Evolutionary conservation across 2,888 invertebrate genomes (phyloP).

Genomic region (Cheilosia pagana): DNA sequence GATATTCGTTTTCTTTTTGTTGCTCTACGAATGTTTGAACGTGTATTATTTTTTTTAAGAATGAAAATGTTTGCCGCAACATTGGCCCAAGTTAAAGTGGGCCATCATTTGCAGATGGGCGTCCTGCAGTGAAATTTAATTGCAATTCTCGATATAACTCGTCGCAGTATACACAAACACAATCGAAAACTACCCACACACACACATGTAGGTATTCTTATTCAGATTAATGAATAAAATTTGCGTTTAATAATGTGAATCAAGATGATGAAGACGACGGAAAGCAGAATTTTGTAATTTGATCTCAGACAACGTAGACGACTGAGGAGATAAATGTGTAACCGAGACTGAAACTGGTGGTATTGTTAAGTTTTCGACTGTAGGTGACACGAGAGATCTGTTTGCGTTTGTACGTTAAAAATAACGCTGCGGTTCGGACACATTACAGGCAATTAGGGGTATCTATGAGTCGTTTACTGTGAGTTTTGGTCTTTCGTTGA

Average conservation of each 20-base stretch:
- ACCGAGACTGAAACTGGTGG: conserved; percentile 36
- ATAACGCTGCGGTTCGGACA: conserved; percentile 2
- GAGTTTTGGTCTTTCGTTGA: too few relatives aligned
- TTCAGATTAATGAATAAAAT: conserved; percentile 67
- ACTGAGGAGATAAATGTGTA: conserved; percentile 40
- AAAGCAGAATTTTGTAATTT: conserved; percentile 59
- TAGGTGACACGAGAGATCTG: conserved; percentile 54
- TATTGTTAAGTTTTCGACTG: conserved; percentile 56
- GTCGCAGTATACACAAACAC: conserved; percentile 8
- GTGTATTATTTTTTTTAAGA: conserved; percentile 30
- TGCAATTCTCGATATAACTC: conserved; percentile 63
- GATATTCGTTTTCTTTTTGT: conserved; percentile 17
- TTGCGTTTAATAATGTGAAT: conserved; percentile 64
- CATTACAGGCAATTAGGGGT: conserved; percentile 8
- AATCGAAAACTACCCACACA: conserved; percentile 31
- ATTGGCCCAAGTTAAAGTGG: conserved; percentile 71
- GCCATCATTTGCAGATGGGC: conserved; percentile 74
- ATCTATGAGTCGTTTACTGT: background rate
- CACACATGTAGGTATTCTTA: conserved; percentile 9
- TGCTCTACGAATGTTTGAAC: background rate
- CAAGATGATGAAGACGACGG: conserved; percentile 46
- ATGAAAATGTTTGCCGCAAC: conserved; percentile 66
- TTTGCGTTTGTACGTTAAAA: conserved; percentile 31
- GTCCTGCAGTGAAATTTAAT: conserved; percentile 74
- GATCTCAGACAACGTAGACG: conserved; percentile 55